phyloP scores from a whole-genome alignment of 2,888 invertebrate species.

The Lasius fuliginosus region DNA sequence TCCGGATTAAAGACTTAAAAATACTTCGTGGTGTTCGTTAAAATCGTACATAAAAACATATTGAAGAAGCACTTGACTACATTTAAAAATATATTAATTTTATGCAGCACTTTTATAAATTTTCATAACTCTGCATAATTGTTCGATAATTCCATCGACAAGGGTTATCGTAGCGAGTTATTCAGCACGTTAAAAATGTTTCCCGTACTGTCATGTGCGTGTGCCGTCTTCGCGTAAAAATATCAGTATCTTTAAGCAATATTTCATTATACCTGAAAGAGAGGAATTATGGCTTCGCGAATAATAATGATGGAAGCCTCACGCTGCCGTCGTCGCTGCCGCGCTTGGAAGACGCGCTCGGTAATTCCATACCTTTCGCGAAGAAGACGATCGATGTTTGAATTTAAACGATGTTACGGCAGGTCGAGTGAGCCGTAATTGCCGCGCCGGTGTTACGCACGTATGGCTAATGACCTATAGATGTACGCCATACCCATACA shows the following conservation, averaged over 20 bases:
- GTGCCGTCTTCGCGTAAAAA: neutral
- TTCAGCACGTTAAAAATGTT: neutral
- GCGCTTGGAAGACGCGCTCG: slow-evolving; percentile 14
- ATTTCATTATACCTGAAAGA: slow-evolving; percentile 33
- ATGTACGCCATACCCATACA: slow-evolving; percentile 11
- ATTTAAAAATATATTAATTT: neutral
- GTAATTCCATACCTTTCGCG: slow-evolving; percentile 27
- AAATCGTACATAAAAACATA: neutral
- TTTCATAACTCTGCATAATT: neutral
- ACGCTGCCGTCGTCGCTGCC: neutral
- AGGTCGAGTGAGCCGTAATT: slow-evolving; percentile 46
- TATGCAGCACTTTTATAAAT: neutral
- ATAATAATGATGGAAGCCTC: slow-evolving; percentile 35
- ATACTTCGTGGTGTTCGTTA: neutral
- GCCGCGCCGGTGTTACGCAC: slow-evolving; percentile 41
- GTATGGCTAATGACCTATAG: slow-evolving; percentile 41
- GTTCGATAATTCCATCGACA: neutral
- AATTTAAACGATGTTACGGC: slow-evolving; percentile 45
- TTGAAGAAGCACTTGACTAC: neutral
- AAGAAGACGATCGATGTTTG: slow-evolving; percentile 46
- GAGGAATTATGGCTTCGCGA: slow-evolving; percentile 35
- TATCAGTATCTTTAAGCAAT: slow-evolving; percentile 21
- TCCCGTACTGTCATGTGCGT: neutral
- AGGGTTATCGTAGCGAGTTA: neutral
- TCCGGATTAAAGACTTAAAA: neutral